Evolutionary conservation across 2,888 invertebrate genomes (phyloP), one percentile per base, ranked within the genome.

Genomic region (Pharmacophagus antenor): DNA sequence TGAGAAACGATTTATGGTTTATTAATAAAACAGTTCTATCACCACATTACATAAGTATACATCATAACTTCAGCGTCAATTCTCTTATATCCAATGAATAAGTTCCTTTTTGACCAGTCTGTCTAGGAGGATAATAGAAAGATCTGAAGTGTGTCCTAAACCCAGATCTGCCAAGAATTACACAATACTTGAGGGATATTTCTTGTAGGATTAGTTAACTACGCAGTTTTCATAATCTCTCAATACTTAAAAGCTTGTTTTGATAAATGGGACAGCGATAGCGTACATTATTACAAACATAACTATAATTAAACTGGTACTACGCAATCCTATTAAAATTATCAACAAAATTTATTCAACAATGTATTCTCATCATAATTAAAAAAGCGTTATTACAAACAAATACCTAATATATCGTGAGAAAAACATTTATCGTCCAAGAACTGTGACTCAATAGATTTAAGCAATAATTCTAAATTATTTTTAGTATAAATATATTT

Each of bases 361-460:
- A 59, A 59, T 50, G 58, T 27, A 48, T 54, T 59, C 59, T 20
- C 59, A 59, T 54, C 46, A 31, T 56, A 56, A 48, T 54, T 54
- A 58, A 54, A 55, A 42, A 54, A 54, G 49, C 52, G 42, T 54
- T 59, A 50, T 42, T 59, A 52, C 59, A 27, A 54, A 50, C 22
- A 42, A 48, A 59, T 59, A 54, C 42, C 53, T 42, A 49, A 27
- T 31, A 18, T 17, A 50, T 59, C 59, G 59, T 59, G 59, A 18
- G 59, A 59, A 54, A 42, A 57, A 25, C n/a, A 46, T 54, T 48
- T 42, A 53, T 58, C 54, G n/a, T 48, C 21, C 31, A 58, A 51
- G 21, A 50, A 52, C 37, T 54, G 15, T 5, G 22, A 42, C 48
- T 31, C 37, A 47, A 2, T 44, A 54, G 41, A 44, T 59, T 48